These are phyloP conservation scores for Cryptosula pallasiana DNA, from an alignment of 2,888 invertebrate species.

Conservation along the genomic window DNA sequence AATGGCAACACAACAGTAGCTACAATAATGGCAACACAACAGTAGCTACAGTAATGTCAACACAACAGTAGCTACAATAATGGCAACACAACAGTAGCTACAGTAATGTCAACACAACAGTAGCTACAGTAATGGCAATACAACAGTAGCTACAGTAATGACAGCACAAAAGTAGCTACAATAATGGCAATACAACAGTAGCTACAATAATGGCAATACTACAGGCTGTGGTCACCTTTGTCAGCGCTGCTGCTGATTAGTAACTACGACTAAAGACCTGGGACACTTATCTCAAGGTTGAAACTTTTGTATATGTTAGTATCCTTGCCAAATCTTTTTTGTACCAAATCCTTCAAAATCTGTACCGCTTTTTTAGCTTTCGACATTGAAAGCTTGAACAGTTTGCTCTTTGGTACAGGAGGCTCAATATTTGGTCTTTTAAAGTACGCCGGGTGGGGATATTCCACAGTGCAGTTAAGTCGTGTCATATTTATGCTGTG, in stretches of 20 bases:
- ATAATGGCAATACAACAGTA: no score
- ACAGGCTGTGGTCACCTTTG: neutral
- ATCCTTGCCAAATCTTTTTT: neutral
- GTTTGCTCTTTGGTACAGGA: neutral
- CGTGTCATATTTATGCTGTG: neutral
- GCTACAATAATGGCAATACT: no score
- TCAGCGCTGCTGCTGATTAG: neutral
- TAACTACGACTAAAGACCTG: neutral
- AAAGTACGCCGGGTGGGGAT: slow-evolving; percentile 9
- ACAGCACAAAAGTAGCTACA: no score
- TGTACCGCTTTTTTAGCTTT: neutral
- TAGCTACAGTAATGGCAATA: no score
- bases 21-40: no score
- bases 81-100: no score
- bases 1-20: no score
- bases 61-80: no score
- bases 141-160: no score
- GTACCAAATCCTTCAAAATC: neutral
- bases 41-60: no score
- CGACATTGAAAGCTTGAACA: neutral
- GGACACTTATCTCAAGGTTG: slow-evolving; percentile 3
- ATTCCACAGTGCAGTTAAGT: slow-evolving; percentile 21
- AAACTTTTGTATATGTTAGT: neutral
- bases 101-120: no score
- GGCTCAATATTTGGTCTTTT: neutral